Evolutionary conservation across 2,113 vertebrate species (phyloP), one percentile per base, ranked within the genome.

Genomic region (Pelusios castaneus): DNA sequence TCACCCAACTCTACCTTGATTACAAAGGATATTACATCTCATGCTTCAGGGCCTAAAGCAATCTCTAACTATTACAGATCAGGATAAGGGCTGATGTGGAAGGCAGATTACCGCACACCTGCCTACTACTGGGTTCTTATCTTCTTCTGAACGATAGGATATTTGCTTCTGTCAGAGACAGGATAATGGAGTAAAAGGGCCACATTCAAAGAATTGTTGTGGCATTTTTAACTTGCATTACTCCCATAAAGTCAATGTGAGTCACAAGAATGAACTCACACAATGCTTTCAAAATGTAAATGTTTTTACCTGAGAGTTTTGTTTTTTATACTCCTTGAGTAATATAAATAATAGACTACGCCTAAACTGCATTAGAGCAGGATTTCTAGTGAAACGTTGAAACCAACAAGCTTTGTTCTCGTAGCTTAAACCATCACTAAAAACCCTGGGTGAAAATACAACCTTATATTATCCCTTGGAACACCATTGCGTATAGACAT

Each of bases 361-460:
- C 4, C 11, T 96, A 84, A 31, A 88, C 1, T 52, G 8, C 22
- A 76, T 83, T 73, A 92, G 6, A 6, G 63, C 16, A 45, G 16
- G 70, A 73, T 89, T 94, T 87, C 67, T 83, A 27, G 55, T 41
- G 52, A 80, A 25, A 52, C 14, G 8, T 60, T 89, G 80, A 94
- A 95, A 77, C 4, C 55, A 14, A 45, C 3, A 13, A 77, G 4
- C 22, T 90, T 94, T 92, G 13, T 84, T 92, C 47, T 85, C 54
- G 10, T 31, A 47, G 31, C 12, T 93, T 87, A 25, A 54, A 80
- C 58, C 85, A 11, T 58, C 52, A 43, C 63, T 87, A 80, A 90
- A 89, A 89, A 80, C 14, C 24, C 56, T 81, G 88, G 41, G 91
- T 89, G 24, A 90, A 93, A 91, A 84, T 91, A 58, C 51, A 89